Percentiles rank a stretch among this genome's conserved stretches.
phyloP scores from a whole-genome alignment of 92 coral and sea anemone genomes.

The Parazoanthus atlanticus region DNA sequence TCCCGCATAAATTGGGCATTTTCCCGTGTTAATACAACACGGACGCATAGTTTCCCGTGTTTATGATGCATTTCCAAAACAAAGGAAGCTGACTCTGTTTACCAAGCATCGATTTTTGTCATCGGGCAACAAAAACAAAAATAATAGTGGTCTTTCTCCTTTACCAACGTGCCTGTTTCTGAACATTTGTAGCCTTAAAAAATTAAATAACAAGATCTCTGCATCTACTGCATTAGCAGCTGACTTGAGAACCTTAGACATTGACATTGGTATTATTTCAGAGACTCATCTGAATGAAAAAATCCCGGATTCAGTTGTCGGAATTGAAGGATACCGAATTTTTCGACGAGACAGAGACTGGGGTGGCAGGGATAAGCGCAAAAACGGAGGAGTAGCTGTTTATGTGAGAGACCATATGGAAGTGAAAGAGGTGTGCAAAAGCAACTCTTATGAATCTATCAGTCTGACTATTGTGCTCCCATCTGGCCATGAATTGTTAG shows the following conservation, averaged over 20 bases:
- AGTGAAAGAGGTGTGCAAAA: neutral
- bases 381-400: slow-evolving; percentile 5
- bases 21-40: slow-evolving; percentile 8
- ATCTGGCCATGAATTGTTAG: slow-evolving; percentile 15
- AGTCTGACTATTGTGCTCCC: slow-evolving; percentile 12
- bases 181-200: slow-evolving; percentile 9
- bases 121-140: neutral
- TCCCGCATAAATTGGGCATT: slow-evolving; percentile 2
- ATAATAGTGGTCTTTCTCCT: neutral
- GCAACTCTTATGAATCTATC: neutral
- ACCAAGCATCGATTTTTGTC: no score
- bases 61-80: slow-evolving; percentile 8
- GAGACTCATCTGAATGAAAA: slow-evolving; percentile 19
- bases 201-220: neutral
- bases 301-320: neutral
- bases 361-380: slow-evolving; percentile 3
- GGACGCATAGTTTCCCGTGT: slow-evolving; percentile 13
- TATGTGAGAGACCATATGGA: slow-evolving; percentile 8
- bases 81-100: no score
- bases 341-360: neutral
- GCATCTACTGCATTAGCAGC: slow-evolving; percentile 14
- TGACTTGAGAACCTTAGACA: slow-evolving; percentile 21
- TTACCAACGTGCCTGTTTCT: neutral
- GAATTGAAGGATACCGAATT: neutral
- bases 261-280: slow-evolving; percentile 13